Conservation (phyloP, 2,888 invertebrate species). For the Xestoiulus laeticollis region DNA sequence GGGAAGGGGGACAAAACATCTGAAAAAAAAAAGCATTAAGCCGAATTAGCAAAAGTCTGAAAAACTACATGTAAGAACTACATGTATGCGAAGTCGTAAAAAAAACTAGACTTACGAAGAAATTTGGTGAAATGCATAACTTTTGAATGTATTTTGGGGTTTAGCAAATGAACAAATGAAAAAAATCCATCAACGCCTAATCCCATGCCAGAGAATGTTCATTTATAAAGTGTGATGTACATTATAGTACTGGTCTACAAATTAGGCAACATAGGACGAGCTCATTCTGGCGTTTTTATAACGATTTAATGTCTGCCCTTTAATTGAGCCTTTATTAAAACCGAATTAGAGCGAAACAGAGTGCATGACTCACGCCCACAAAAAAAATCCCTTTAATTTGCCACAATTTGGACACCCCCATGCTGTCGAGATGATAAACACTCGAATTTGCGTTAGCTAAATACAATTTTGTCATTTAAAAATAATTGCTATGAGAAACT, state of each 20-base stretch:
- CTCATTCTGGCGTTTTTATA: neutral
- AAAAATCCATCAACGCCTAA: neutral
- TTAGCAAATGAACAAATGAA: neutral
- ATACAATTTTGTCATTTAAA: neutral
- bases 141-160: neutral
- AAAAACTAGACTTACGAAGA: neutral
- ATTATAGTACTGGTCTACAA: neutral
- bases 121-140: neutral
- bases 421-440: neutral
- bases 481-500: neutral
- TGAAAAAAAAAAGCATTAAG: neutral
- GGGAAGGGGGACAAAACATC: neutral
- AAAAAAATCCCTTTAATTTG: conserved; percentile 7
- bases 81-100: neutral
- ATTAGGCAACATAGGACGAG: neutral
- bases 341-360: conserved; percentile 36
- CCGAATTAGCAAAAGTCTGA: neutral
- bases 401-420: neutral
- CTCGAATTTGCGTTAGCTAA: neutral
- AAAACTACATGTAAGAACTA: neutral
- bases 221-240: neutral
- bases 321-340: conserved; percentile 43
- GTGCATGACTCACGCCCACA: conserved; percentile 8
- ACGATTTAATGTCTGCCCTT: neutral
- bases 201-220: neutral